Evolutionary conservation across 2,113 vertebrate species (phyloP), one percentile per base, ranked within the genome.

Genomic region (Delphinus delphis): DNA sequence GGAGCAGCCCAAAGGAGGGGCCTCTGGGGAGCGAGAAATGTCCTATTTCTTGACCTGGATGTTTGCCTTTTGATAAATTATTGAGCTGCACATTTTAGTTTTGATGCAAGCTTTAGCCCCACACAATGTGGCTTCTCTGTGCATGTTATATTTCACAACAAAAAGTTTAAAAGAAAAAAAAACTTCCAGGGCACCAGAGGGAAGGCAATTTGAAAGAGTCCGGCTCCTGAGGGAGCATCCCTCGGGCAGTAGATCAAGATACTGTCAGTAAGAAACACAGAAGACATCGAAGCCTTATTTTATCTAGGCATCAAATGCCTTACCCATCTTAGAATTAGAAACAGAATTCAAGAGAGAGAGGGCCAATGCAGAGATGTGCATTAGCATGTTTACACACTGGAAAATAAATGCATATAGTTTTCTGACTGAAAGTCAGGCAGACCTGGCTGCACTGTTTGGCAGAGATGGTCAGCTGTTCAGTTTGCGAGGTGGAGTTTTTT

Each of bases 51-150:
- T 55, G 7, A 83, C 28, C 31, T 23, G 41, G 25, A 12, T 76
- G 50, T 80, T 81, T 47, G n/a, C 28, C 96, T 90, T 74, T 38
- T 31, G 18, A 65, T 77, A 74, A 79, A 83, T 60, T 13, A 89
- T 71, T 12, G 20, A 96, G 67, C 92, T 44, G 62, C 5, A 8
- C 9, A 0, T 74, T 76, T 92, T 58, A 44, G 13, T 53, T 84
- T 79, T 36, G 62, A 7, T 2, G 9, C 28, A 36, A 82, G 28
- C 12, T 70, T 90, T 36, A 38, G 47, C 31, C 20, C 15, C 13
- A 50, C 65, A 33, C 18, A n/a, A 5, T 23, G 38, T 20, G 44
- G 50, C 60, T 55, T 60, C 47, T 71, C 15, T n/a, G 1, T 53
- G 31, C 15, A 21, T 76, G 55, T 87, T 88, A 31, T 50, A 71